These are phyloP conservation scores for Bucco capensis DNA, from an alignment of 2,113 vertebrate species.

Conservation along the genomic window DNA sequence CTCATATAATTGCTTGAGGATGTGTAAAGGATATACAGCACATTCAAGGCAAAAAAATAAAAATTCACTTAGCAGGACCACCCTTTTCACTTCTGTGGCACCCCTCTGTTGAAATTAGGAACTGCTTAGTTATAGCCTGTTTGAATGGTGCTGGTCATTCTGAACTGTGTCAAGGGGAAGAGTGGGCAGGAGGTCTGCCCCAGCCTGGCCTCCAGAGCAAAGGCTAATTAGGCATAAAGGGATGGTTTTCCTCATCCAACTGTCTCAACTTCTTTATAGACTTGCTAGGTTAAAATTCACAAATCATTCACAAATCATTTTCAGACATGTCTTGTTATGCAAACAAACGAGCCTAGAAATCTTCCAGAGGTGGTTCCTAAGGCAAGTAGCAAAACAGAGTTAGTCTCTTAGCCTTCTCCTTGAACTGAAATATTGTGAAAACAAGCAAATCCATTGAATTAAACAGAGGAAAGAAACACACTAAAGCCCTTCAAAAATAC, in stretches of 20 bases:
- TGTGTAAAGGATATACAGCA: not conserved
- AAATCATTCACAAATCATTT: not conserved
- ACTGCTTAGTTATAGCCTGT: not conserved
- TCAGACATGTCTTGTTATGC: not conserved
- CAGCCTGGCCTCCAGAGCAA: not conserved
- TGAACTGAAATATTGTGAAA: not conserved
- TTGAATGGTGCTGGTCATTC: not conserved
- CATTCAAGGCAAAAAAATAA: not conserved
- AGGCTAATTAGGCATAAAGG: not conserved
- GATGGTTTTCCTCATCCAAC: not conserved
- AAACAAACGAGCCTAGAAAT: not conserved
- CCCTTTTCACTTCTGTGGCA: not conserved
- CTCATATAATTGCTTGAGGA: not conserved
- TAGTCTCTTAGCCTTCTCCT: not conserved
- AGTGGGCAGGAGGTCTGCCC: not conserved
- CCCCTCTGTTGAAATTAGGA: not conserved
- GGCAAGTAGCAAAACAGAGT: not conserved
- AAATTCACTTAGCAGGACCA: not conserved
- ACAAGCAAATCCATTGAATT: not conserved
- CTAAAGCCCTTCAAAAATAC: constrained; percentile 2
- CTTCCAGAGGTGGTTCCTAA: not conserved
- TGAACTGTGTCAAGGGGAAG: not conserved
- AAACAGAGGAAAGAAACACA: not conserved
- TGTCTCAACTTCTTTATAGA: not conserved
- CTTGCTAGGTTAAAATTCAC: not conserved